Percentiles rank a stretch among this genome's conserved stretches.
phyloP scores from a whole-genome alignment of 1,140 invertebrate species.

The Orchesella cincta region DNA sequence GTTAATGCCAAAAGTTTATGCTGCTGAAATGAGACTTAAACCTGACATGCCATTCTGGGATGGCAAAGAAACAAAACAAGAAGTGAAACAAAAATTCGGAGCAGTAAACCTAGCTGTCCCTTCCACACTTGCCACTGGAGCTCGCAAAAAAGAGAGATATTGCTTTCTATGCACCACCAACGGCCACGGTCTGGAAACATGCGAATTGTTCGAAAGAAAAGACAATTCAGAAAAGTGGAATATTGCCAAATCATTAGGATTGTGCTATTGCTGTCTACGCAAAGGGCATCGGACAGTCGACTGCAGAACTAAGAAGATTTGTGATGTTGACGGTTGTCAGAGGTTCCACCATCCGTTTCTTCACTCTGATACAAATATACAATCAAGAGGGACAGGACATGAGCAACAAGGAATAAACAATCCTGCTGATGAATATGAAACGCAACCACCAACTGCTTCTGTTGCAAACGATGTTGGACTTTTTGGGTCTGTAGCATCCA shows the following conservation, averaged over 20 bases:
- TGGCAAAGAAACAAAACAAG: background rate
- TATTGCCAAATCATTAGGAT: background rate
- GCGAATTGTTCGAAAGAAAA: background rate
- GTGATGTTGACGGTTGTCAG: background rate
- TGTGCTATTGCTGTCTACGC: background rate
- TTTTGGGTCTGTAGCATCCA: background rate
- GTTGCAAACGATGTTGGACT: background rate
- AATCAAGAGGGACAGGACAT: background rate
- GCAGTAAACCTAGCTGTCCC: background rate
- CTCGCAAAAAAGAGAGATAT: background rate
- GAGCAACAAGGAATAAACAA: background rate
- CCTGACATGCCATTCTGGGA: background rate
- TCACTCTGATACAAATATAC: background rate
- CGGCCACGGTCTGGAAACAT: background rate
- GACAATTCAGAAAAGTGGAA: background rate
- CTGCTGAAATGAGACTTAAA: background rate
- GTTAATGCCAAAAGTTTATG: background rate
- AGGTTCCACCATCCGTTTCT: background rate
- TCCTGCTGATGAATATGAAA: no score
- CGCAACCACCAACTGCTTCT: no score
- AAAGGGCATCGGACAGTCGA: background rate
- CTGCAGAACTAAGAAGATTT: background rate
- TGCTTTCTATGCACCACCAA: background rate
- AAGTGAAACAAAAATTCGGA: background rate
- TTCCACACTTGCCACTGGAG: background rate